A percentile compares a stretch with the other conserved stretches of the same genome.
Evolutionary conservation across 2,113 vertebrate genomes (phyloP).

Genomic region (Bubalus kerabau): DNA sequence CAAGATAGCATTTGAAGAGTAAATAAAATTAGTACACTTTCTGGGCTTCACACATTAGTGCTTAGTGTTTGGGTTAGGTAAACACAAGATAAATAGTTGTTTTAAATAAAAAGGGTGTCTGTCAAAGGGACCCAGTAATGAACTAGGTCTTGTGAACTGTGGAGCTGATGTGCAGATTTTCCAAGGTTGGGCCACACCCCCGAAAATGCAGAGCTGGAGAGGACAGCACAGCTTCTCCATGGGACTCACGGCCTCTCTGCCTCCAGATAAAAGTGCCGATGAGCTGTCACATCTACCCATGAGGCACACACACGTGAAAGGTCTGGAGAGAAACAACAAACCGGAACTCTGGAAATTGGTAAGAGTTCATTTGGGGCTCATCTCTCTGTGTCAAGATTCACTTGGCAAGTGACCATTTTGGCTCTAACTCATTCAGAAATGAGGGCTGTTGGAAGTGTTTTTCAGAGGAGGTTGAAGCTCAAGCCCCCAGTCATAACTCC

Average conservation of each 20-base stretch:
- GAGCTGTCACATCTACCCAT: neutral
- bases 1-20: neutral
- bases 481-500: neutral
- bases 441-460: neutral
- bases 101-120: neutral
- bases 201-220: neutral
- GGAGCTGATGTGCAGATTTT: neutral
- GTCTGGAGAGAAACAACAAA: neutral
- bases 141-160: neutral
- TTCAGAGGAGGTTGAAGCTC: neutral
- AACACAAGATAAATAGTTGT: neutral
- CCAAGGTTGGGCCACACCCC: neutral
- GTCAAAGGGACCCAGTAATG: neutral
- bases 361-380: neutral
- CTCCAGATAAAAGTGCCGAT: fast-evolving
- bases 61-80: neutral
- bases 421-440: neutral
- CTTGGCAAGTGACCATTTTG: neutral
- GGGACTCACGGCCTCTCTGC: fast-evolving
- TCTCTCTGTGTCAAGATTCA: neutral
- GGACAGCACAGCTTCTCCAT: fast-evolving
- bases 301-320: neutral
- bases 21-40: neutral
- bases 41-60: neutral
- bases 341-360: neutral